Conservation (phyloP, 2,888 invertebrate species). For the Byasa hedistus region DNA sequence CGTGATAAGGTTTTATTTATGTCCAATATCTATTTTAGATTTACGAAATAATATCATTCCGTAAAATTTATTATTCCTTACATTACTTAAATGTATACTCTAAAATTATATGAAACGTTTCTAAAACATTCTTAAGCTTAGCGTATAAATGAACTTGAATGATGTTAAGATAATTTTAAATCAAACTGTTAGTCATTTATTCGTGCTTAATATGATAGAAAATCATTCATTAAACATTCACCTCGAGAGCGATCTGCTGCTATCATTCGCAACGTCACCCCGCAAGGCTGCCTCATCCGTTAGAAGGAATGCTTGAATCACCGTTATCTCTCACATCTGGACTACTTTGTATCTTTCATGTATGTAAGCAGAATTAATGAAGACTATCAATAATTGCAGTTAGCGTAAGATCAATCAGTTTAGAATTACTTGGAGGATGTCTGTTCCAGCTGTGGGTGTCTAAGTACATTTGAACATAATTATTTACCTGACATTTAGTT, state of each 20-base stretch:
- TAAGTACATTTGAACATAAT: too few relatives aligned
- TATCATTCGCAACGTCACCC: constrained; percentile 35
- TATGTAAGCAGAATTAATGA: constrained; percentile 31
- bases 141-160: background rate
- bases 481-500: too few relatives aligned
- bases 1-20: background rate
- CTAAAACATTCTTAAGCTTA: too few relatives aligned
- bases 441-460: too few relatives aligned
- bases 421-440: too few relatives aligned
- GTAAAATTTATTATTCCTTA: too few relatives aligned
- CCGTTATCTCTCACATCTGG: constrained; percentile 50
- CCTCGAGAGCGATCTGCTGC: constrained; percentile 20
- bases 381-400: background rate
- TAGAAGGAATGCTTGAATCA: constrained; percentile 46
- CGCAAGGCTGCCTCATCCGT: constrained; percentile 42
- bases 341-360: constrained; percentile 47
- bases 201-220: constrained; percentile 1
- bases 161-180: background rate
- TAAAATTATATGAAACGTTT: too few relatives aligned
- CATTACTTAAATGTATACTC: too few relatives aligned
- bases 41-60: too few relatives aligned
- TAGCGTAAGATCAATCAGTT: too few relatives aligned
- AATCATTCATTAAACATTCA: constrained; percentile 22
- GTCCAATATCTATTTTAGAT: too few relatives aligned
- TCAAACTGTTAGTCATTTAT: background rate